Base-by-base conservation (phyloP, 2,113 vertebrate species). In the Hemiprocne comata region DNA sequence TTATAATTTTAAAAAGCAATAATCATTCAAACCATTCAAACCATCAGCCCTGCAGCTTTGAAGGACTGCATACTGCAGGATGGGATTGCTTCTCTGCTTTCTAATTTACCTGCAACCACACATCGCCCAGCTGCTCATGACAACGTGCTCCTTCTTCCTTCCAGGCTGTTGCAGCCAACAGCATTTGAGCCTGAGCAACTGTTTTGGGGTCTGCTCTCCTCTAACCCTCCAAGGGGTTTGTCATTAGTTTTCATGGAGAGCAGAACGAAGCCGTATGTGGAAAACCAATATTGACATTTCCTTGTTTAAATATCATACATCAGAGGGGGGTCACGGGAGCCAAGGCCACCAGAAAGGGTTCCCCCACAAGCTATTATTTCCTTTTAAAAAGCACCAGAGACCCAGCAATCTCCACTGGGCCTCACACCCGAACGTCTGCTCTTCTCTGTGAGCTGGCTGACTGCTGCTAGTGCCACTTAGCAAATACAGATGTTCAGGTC, bases 221-320 rank as follows among this genome's bases (percentile, higher is more conserved):
- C 31, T 51, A 83, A 0, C 70, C 55, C 85, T 90, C 94, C 2
- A 1, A 85, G 72, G 83, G 72, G 38, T 78, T 85, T 93, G 83
- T 55, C 92, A 28, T 75, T 91, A 77, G 72, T 91, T 96, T 95
- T 94, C 85, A 82, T 7, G 54, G 83, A 95, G 86, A 94, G 71
- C 70, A 81, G 87, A 78, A 85, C 11, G 29, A 89, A 79, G 82
- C 90, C 85, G 57, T n/a, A 26, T 62, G 92, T 90, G 54, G 76
- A 96, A 96, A 97, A 80, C 93, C 89, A 96, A 93, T 96, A 95
- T 88, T 95, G 93, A 94, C 94, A 88, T 87, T 88, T 88, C 91
- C 91, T 90, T 96, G 91, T 97, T 96, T 94, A 96, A 95, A 96
- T 97, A 96, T 95, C 95, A 90, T 97, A 95, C 85, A 94, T 96